Evolutionary conservation across 2,888 invertebrate species (phyloP).

Genomic region (Cynaeus angustus): DNA sequence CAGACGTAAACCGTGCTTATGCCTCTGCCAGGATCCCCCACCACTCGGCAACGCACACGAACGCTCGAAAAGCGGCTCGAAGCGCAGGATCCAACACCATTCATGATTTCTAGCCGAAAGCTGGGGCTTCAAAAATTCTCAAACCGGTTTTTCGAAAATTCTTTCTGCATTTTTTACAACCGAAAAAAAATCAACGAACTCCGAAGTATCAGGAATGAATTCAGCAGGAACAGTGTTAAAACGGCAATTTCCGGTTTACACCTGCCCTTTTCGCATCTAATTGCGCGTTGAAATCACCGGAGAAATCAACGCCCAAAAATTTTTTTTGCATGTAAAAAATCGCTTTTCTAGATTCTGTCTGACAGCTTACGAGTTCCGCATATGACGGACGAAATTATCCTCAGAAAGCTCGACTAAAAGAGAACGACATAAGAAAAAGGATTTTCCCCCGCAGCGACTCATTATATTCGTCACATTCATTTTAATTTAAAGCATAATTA

Average conservation of each 20-base stretch:
- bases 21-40: conserved; percentile 28
- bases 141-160: conserved; percentile 36
- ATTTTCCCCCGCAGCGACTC: conserved; percentile 5
- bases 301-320: conserved; percentile 10
- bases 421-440: neutral
- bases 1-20: conserved; percentile 34
- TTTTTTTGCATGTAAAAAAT: neutral
- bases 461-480: conserved; percentile 47
- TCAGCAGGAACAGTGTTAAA: neutral
- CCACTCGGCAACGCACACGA: conserved; percentile 16
- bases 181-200: conserved; percentile 5
- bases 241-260: conserved; percentile 3
- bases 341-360: no score
- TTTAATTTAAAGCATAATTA: conserved; percentile 55
- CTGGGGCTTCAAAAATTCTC: conserved; percentile 27
- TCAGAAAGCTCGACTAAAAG: no score
- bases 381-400: neutral
- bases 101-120: conserved; percentile 28
- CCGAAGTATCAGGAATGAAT: neutral
- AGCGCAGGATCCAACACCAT: conserved; percentile 40
- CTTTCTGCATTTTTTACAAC: neutral
- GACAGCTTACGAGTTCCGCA: no score
- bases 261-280: conserved; percentile 17
- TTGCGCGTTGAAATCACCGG: conserved; percentile 30
- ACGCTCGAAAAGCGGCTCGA: conserved; percentile 30